Conservation (phyloP, 2,888 invertebrate species). For the Macrophya annulata region DNA sequence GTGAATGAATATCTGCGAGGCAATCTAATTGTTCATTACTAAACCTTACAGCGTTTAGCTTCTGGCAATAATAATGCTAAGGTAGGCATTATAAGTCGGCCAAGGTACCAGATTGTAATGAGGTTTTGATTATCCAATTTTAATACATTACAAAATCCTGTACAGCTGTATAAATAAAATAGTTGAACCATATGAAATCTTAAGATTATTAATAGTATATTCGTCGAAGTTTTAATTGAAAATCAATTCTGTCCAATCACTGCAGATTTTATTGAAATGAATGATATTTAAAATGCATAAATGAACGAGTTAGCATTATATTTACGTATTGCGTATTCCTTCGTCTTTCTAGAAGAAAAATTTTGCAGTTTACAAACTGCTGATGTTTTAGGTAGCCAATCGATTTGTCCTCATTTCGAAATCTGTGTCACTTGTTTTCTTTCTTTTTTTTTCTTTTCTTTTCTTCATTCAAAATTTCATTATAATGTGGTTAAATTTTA, state of each 20-base stretch:
- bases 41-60: background rate
- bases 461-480: background rate
- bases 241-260: background rate
- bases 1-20: background rate
- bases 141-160: background rate
- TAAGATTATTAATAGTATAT: constrained; percentile 4
- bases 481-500: background rate
- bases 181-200: background rate
- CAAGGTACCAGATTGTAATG: background rate
- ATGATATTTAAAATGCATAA: background rate
- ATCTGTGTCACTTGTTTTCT: background rate
- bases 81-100: background rate
- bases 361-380: background rate
- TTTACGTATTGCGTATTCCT: background rate
- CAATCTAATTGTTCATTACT: background rate
- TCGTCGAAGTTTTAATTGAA: constrained; percentile 1
- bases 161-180: background rate
- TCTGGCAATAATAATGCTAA: background rate
- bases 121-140: constrained; percentile 1
- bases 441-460: background rate
- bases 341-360: background rate
- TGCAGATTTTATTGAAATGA: background rate
- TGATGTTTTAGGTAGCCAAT: background rate
- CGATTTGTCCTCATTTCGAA: background rate
- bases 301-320: background rate